phyloP scores from a whole-genome alignment of 2,888 invertebrate genomes.

The Leucania comma region DNA sequence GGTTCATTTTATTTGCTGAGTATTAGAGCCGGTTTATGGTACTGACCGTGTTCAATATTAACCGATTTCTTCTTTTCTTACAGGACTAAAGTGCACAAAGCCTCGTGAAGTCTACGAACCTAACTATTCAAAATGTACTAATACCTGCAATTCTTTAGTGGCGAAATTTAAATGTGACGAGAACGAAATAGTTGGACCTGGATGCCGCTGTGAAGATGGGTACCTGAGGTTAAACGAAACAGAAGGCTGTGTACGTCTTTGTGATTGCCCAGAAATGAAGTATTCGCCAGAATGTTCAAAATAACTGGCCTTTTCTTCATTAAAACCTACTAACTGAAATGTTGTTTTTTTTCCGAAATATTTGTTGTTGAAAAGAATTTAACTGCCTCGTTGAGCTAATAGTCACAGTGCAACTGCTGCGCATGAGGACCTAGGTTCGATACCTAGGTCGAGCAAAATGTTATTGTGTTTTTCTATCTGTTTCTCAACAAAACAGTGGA shows the following conservation, averaged over 20 bases:
- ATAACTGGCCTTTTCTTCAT: background rate
- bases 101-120: conserved; percentile 33
- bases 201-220: conserved; percentile 69
- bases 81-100: conserved; percentile 36
- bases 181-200: conserved; percentile 46
- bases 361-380: too few species aligned
- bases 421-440: too few species aligned
- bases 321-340: background rate
- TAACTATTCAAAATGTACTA: conserved; percentile 45
- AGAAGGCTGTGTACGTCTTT: conserved; percentile 65
- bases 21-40: too few species aligned
- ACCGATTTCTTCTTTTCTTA: background rate
- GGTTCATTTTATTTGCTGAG: too few species aligned
- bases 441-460: too few species aligned
- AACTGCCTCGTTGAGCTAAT: too few species aligned
- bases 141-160: conserved; percentile 62
- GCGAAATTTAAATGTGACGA: conserved; percentile 54
- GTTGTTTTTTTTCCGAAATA: background rate
- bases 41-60: background rate
- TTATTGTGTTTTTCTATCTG: too few species aligned
- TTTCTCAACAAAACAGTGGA: too few species aligned
- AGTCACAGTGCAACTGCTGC: too few species aligned
- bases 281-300: conserved; percentile 25
- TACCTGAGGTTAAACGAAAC: conserved; percentile 60
- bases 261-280: conserved; percentile 59